Evolutionary conservation across 2,113 vertebrate species (phyloP).

Genomic region (Macrotis lagotis): DNA sequence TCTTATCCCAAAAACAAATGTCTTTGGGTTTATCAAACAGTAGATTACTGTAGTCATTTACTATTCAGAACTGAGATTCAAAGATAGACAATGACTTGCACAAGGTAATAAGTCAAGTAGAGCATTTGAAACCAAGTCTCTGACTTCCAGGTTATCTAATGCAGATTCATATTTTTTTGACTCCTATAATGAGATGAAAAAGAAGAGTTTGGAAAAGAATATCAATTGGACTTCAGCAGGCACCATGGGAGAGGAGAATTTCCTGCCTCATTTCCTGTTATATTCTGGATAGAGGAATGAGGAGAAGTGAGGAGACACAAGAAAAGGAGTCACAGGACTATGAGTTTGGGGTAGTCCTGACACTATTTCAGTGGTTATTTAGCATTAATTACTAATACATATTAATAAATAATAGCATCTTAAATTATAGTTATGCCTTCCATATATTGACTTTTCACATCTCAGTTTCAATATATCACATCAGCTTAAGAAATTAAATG

Average conservation of each 20-base stretch:
- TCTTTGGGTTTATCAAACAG: too few relatives aligned
- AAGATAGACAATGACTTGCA: not conserved
- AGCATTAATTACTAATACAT: too few relatives aligned
- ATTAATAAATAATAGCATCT: too few relatives aligned
- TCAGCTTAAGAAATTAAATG: too few relatives aligned
- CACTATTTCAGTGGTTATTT: not conserved
- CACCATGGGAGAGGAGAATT: not conserved
- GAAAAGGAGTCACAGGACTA: not conserved
- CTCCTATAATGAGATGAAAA: not conserved
- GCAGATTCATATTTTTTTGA: not conserved
- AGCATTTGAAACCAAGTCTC: not conserved
- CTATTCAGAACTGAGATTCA: not conserved
- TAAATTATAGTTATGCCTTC: too few relatives aligned
- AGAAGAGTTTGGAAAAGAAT: not conserved
- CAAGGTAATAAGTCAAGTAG: not conserved
- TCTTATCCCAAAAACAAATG: too few relatives aligned
- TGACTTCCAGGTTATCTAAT: not conserved
- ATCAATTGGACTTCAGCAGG: not conserved
- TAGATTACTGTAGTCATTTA: too few relatives aligned
- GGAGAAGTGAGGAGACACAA: not conserved
- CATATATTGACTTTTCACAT: too few relatives aligned
- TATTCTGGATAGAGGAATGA: not conserved
- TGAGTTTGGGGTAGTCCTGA: not conserved
- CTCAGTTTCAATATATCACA: too few relatives aligned
- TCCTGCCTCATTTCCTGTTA: not conserved